Conservation (phyloP, 2,888 invertebrate species). For the Drosophila paranaensis region DNA sequence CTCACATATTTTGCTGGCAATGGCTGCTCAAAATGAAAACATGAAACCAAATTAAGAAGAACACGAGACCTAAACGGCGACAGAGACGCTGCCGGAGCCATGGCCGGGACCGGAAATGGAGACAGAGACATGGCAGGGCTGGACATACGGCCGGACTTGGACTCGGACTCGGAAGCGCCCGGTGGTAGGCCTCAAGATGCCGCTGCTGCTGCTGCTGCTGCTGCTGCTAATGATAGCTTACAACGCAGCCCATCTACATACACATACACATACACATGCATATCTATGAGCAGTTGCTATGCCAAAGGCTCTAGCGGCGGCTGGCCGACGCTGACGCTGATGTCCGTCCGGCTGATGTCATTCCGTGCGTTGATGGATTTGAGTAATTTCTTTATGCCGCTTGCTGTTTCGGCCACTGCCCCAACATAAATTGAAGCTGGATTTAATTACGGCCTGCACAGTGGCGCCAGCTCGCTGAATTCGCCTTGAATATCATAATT, state of each 20-base stretch:
- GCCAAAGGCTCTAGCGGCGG: slow-evolving; percentile 2
- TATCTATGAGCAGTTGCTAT: background rate
- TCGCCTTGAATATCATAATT: background rate
- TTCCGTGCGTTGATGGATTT: slow-evolving; percentile 67
- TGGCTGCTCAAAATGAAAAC: slow-evolving; percentile 67
- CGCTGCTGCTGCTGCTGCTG: slow-evolving; percentile 25
- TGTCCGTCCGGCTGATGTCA: slow-evolving; percentile 51
- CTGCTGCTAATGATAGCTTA: slow-evolving; percentile 59
- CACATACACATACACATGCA: background rate
- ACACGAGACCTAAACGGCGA: slow-evolving; percentile 43
- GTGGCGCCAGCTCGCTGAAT: slow-evolving; percentile 18
- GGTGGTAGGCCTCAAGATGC: slow-evolving; percentile 41
- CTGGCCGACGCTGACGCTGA: slow-evolving; percentile 3
- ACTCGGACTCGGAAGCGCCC: slow-evolving; percentile 40
- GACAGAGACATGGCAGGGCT: slow-evolving; percentile 13
- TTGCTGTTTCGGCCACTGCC: slow-evolving; percentile 46
- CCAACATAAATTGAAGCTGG: slow-evolving; percentile 68
- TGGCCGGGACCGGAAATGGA: slow-evolving; percentile 13
- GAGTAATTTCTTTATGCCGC: slow-evolving; percentile 65
- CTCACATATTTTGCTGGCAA: slow-evolving; percentile 52
- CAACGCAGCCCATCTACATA: background rate
- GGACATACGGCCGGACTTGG: background rate
- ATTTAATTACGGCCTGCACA: slow-evolving; percentile 66
- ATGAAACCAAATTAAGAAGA: slow-evolving; percentile 74
- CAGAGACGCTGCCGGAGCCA: background rate